Base-by-base conservation (phyloP, 2,888 invertebrate species). In the Himalopsyche kuldschensis region DNA sequence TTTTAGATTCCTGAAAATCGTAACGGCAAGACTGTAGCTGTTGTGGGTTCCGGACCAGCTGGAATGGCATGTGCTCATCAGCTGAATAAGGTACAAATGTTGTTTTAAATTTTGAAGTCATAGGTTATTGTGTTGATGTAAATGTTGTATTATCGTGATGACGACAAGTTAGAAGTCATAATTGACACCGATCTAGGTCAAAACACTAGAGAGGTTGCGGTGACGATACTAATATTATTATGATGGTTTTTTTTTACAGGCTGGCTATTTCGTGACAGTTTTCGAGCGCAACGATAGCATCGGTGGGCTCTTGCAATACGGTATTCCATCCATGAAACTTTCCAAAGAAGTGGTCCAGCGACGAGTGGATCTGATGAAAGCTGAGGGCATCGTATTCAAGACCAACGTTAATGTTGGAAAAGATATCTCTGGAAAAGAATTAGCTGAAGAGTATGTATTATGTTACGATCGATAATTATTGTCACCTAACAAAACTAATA, bases 271-370 rank as follows among this genome's bases (percentile, higher is more conserved):
- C n/a, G 98, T 99, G 0, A 98, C 98, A 0, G 98, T 99, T 55
- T 99, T 96, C 90, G 99, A 99, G 89, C 94, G 99, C 83, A 99
- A 99, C 90, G 98, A 99, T 90, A 94, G 98, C 11, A 92, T 97
- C 4, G 99, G 99, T 83, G 99, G 99, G 0, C 92, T 99, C 30
- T 92, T 99, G 78, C 97, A 98, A 89, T 99, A 99, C 90, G 99
- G 99, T 84, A 99, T 99, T 89, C 99, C 99, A 20, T 98, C 97
- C 8, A 99, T 99, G 99, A 99, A 99, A 91, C 92, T 99, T 11
- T 96, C 97, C 88, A 99, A 99, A 90, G 94, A 95, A 85, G 97
- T 98, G 81, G 98, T 99, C 0, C 96, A 97, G 88, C 92, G 99
- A 6, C 93, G 99, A 84, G 94, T 99, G 0, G 94, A 95, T 85